phyloP scores from a whole-genome alignment of 2,888 invertebrate genomes.

The Cacoxenus indagator region DNA sequence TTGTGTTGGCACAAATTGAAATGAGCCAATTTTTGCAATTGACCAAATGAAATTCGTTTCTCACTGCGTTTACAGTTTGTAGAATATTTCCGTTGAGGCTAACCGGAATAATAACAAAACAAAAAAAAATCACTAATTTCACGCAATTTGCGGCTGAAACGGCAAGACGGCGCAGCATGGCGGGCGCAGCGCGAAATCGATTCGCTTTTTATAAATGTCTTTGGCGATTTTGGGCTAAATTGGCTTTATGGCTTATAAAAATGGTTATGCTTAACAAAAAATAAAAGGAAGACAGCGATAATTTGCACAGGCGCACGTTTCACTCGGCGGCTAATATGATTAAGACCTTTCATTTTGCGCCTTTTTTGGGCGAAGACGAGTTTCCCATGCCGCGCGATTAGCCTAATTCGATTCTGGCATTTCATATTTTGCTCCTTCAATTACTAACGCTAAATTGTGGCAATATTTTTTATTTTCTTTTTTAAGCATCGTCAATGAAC shows the following conservation, averaged over 20 bases:
- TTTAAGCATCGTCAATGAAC: slow-evolving; percentile 4
- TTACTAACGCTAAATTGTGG: neutral
- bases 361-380: slow-evolving; percentile 26
- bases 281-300: slow-evolving; percentile 21
- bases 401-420: neutral
- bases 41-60: too few species aligned
- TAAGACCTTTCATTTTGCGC: slow-evolving; percentile 53
- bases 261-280: slow-evolving; percentile 26
- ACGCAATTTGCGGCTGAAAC: neutral
- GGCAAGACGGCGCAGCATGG: neutral
- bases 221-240: slow-evolving; percentile 28
- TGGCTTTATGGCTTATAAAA: slow-evolving; percentile 26
- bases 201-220: slow-evolving; percentile 39
- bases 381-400: neutral
- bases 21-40: too few species aligned
- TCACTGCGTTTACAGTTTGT: too few species aligned
- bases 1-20: too few species aligned
- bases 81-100: too few species aligned
- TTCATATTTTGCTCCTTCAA: neutral
- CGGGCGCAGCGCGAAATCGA: slow-evolving; percentile 36
- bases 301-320: slow-evolving; percentile 6
- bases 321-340: slow-evolving; percentile 51
- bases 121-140: neutral
- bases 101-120: neutral
- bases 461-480: neutral